These are phyloP conservation scores for Athalia cordata DNA, from an alignment of 2,888 invertebrate species.

Conservation along the genomic window DNA sequence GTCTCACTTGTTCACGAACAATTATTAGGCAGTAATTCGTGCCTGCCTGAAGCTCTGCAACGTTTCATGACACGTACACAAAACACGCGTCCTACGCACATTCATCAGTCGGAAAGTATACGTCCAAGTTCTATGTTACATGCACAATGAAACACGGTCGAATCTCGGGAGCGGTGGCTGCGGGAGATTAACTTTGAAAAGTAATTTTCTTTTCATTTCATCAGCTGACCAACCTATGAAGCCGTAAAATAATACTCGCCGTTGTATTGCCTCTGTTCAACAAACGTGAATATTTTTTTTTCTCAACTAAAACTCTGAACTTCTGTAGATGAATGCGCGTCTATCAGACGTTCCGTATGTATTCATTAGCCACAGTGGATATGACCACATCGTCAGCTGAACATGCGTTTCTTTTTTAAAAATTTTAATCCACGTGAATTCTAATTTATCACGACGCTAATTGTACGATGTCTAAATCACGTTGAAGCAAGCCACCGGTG, in stretches of 20 bases:
- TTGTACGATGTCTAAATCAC: not conserved
- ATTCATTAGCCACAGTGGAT: no score
- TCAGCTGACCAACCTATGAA: constrained; percentile 22
- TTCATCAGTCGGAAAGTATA: constrained; percentile 3
- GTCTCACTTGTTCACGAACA: constrained; percentile 11
- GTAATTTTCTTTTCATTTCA: constrained; percentile 15
- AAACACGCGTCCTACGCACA: not conserved
- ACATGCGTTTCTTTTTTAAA: no score
- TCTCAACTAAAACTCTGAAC: constrained; percentile 14
- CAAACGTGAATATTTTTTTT: constrained; percentile 35
- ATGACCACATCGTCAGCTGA: no score
- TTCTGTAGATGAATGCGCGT: not conserved
- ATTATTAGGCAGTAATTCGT: constrained; percentile 25
- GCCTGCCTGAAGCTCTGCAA: constrained; percentile 6
- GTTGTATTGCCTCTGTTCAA: constrained; percentile 35
- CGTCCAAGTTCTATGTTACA: not conserved
- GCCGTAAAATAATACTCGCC: constrained; percentile 24
- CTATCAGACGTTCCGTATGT: no score
- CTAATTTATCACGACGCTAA: no score
- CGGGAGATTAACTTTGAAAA: constrained; percentile 20
- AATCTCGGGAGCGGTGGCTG: constrained; percentile 14
- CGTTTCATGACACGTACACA: not conserved
- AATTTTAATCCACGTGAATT: no score
- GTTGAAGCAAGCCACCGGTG: not conserved
- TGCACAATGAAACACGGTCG: constrained; percentile 33